Base-by-base conservation (phyloP, 2,888 invertebrate species). In the Hetaerina titia region DNA sequence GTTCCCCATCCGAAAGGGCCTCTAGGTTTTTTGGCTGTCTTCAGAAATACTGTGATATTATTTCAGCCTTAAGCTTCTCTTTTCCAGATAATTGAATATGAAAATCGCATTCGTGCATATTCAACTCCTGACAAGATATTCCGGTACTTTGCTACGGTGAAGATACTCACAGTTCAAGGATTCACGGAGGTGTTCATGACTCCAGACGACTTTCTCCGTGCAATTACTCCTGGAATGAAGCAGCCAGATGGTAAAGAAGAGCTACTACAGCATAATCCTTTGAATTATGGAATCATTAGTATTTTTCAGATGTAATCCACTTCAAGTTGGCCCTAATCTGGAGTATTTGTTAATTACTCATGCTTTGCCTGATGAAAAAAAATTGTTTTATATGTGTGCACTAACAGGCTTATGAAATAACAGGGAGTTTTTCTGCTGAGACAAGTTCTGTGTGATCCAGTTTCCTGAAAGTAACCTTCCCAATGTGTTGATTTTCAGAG, bases 111-210 rank as follows among this genome's bases (percentile, higher is more conserved):
- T 97, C 97, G 99, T 96, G 97, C 98, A 96, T 99, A 98, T 97
- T 99, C 99, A n/a, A 99, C 99, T 81, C 99, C 99, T 94, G 99
- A 99, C 97, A 99, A 99, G 97, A 99, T 99, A 96, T 99, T 99
- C 97, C 98, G 99, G 96, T 99, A 99, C 97, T 99, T 99, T 98
- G 99, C 99, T 89, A 99, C 99, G 56, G 98, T 99, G 96, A 98
- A 98, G 97, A 97, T 99, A 95, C 90, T 69, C 25, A 97, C 97
- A 95, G 97, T 97, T 96, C 97, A 98, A 96, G 97, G 97, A 96
- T 97, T 98, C 95, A 95, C 90, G 81, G 98, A 99, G 96, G 98
- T 99, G 96, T 99, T 98, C 96, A 99, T 99, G 99, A 99, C 99
- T 92, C 99, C 99, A 89, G 99, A 99, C 97, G 99, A 99, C 97